These are phyloP conservation scores for Harmothoe impar DNA, from an alignment of 2,888 invertebrate genomes.

Conservation along the genomic window DNA sequence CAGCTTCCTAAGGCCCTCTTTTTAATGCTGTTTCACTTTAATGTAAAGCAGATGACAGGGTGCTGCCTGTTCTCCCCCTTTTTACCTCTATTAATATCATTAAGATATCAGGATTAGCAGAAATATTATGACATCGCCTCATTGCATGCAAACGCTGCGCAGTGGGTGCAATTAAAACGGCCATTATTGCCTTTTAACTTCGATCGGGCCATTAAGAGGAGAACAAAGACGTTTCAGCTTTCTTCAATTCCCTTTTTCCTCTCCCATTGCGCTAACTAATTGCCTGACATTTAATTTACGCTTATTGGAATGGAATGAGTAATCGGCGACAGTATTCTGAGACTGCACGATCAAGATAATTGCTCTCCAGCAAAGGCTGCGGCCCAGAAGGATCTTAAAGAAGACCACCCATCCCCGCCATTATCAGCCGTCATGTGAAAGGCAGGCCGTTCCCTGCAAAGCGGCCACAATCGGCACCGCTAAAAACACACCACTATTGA, in stretches of 20 bases:
- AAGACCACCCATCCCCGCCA: slow-evolving; percentile 26
- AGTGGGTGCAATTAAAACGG: slow-evolving; percentile 42
- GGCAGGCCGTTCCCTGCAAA: slow-evolving; percentile 9
- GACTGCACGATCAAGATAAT: slow-evolving; percentile 57
- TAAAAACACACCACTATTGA: slow-evolving; percentile 30
- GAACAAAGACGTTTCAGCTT: slow-evolving; percentile 51
- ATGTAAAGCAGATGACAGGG: slow-evolving; percentile 12
- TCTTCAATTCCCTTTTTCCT: slow-evolving; percentile 31
- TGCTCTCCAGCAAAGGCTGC: slow-evolving; percentile 28
- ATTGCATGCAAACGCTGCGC: neutral
- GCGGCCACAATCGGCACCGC: slow-evolving; percentile 41
- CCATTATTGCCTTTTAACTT: slow-evolving; percentile 57
- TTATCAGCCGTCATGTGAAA: slow-evolving; percentile 37
- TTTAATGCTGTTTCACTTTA: slow-evolving; percentile 37
- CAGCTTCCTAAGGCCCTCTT: neutral
- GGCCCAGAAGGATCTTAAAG: slow-evolving; percentile 4
- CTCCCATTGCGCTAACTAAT: slow-evolving; percentile 36
- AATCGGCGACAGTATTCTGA: slow-evolving; percentile 43
- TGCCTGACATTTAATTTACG: slow-evolving; percentile 56
- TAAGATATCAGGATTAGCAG: slow-evolving; percentile 44
- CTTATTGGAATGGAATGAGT: slow-evolving; percentile 51
- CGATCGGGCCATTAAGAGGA: slow-evolving; percentile 11
- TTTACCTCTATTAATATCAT: slow-evolving; percentile 50
- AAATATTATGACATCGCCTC: slow-evolving; percentile 42
- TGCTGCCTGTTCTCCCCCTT: neutral